These are phyloP conservation scores for Nyctibius grandis DNA, from an alignment of 2,797 vertebrate species.

Conservation along the genomic window DNA sequence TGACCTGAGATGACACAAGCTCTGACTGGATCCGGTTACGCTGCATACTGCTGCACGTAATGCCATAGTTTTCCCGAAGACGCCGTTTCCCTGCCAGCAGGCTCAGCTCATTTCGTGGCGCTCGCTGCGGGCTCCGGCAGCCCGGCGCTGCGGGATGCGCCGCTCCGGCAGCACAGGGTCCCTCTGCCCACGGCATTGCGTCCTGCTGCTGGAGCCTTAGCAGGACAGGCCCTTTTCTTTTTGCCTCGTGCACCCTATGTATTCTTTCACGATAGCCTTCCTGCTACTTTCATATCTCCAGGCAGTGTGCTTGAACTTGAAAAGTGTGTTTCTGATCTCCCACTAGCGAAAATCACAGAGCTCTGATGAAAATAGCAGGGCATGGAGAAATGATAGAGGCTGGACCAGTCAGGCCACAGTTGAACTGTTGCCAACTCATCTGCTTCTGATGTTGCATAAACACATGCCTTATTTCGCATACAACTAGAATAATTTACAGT, in stretches of 20 bases:
- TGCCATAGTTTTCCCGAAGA: neutral
- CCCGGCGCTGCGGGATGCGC: neutral
- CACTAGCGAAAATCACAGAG: neutral
- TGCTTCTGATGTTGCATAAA: neutral
- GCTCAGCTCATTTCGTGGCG: neutral
- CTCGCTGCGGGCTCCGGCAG: neutral
- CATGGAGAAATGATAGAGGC: neutral
- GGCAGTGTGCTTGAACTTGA: neutral
- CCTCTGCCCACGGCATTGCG: fast-evolving
- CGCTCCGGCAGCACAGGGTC: fast-evolving
- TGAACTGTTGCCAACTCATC: neutral
- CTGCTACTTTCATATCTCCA: neutral
- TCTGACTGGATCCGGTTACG: neutral
- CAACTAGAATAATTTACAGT: neutral
- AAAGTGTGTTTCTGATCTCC: neutral
- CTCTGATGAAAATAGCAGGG: neutral
- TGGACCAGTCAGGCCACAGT: neutral
- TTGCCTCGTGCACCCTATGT: neutral
- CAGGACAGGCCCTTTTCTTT: neutral
- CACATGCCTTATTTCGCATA: neutral
- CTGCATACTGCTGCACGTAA: neutral
- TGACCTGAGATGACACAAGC: conserved; percentile 55
- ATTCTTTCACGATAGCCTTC: neutral
- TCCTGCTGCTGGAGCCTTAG: neutral
- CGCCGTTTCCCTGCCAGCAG: neutral